Conservation (phyloP, 2,888 invertebrate genomes). For the Drosophila histrio region DNA sequence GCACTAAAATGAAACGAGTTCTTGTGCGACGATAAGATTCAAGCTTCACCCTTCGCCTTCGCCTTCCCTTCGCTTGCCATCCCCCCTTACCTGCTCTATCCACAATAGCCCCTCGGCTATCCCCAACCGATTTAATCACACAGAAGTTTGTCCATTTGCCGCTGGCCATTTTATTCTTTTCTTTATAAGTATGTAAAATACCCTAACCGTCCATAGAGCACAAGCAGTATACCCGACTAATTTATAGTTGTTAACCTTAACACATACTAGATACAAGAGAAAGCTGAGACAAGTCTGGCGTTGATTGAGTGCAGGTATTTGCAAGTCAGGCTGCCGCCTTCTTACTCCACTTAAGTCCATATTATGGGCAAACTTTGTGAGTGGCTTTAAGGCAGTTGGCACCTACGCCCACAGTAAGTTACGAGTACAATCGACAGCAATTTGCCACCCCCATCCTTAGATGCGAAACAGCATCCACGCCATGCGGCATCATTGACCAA, state of each 20-base stretch:
- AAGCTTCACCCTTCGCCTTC: too few relatives aligned
- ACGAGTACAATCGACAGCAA: conserved; percentile 67
- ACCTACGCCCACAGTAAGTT: conserved; percentile 60
- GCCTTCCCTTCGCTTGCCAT: too few relatives aligned
- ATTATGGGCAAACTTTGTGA: conserved; percentile 59
- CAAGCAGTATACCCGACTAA: not conserved
- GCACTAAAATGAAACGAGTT: conserved; percentile 76
- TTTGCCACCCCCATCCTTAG: conserved; percentile 44
- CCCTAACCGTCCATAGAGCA: not conserved
- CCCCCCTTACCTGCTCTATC: not conserved
- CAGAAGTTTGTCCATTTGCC: conserved; percentile 65
- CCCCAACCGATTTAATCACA: conserved; percentile 59
- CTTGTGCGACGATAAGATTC: conserved; percentile 70
- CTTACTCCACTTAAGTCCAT: conserved; percentile 31
- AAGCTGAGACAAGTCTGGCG: not conserved
- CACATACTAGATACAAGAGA: too few relatives aligned
- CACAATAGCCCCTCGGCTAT: not conserved
- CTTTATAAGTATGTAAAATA: conserved; percentile 15
- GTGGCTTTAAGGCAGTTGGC: conserved; percentile 66
- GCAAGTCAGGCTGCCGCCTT: not conserved
- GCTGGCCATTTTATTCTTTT: conserved; percentile 36
- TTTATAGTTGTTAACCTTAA: too few relatives aligned
- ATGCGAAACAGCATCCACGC: conserved; percentile 10
- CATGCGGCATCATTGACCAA: conserved; percentile 44
- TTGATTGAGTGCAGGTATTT: not conserved